Evolutionary conservation across 2,888 invertebrate species (phyloP), one percentile per base, ranked within the genome.

Genomic region (Pediacus dermestoides): DNA sequence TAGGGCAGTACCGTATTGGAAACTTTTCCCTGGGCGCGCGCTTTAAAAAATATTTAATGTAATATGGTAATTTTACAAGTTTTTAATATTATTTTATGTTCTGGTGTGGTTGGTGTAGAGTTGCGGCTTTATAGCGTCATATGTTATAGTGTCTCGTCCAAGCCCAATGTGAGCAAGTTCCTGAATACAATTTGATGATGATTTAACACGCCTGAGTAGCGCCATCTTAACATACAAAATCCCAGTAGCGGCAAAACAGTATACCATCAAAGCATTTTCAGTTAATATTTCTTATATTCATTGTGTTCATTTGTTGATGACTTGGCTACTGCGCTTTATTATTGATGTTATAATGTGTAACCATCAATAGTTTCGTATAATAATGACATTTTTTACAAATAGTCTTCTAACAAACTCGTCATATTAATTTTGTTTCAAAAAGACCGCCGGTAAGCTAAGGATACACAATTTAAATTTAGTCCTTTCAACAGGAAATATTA

Each of bases 131-230:
- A 38, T 37, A 33, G 38, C 42, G 42, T 39, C 47, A 47, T 39
- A 35, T 44, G 44, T 47, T 44, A 36, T 36, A 46, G 37, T 38
- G 34, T 32, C 36, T 36, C 34, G 37, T 39, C 43, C 34, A 39
- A 39, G 40, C 33, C 42, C 36, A 35, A 11, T 39, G 39, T 32
- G 34, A 39, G 34, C 14, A 41, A 40, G 37, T 34, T 35, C 34
- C 41, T 50, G 44, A 50, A 48, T 50, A 46, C 46, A 46, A 40
- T 48, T 50, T 50, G 44, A 50, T 50, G 50, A 50, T 48, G 46
- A 50, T 50, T 50, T 50, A 50, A 45, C 42, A 39, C 34, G 40
- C 40, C 42, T 35, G 43, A 46, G 30, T 36, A 37, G 42, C 46
- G 48, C 47, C 39, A 44, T 44, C 46, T 46, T 39, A 42, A 22